Conservation (phyloP, 2,888 invertebrate species). For the Drosophila anomalata region DNA sequence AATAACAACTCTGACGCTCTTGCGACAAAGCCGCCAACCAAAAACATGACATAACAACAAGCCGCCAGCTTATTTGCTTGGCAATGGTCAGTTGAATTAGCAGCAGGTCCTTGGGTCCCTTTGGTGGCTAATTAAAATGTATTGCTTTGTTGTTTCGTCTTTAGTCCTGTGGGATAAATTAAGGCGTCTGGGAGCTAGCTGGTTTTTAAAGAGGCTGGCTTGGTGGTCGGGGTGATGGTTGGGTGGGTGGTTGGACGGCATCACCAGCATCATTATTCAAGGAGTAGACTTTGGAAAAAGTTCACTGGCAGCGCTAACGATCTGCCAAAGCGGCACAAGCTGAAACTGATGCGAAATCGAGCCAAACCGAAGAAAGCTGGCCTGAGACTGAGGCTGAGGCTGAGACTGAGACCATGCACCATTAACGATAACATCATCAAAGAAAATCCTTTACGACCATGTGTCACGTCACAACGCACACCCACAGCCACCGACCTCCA, state of each 20-base stretch:
- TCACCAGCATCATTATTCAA: constrained; percentile 69
- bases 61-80: constrained; percentile 49
- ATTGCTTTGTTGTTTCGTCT: constrained; percentile 44
- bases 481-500: constrained; percentile 6
- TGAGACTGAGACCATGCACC: constrained; percentile 55
- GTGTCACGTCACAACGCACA: constrained; percentile 54
- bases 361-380: constrained; percentile 9
- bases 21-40: constrained; percentile 39
- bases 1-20: constrained; percentile 54
- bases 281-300: constrained; percentile 32
- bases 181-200: constrained; percentile 31
- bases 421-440: constrained; percentile 79
- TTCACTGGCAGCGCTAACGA: constrained; percentile 45
- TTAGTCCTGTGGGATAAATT: constrained; percentile 39
- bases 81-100: constrained; percentile 51
- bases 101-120: constrained; percentile 18
- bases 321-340: constrained; percentile 46
- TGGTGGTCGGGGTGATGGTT: neutral
- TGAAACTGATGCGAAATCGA: constrained; percentile 43
- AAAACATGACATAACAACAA: constrained; percentile 45
- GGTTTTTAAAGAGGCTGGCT: constrained; percentile 43
- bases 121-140: constrained; percentile 64
- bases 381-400: neutral
- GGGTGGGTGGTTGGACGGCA: constrained; percentile 6
- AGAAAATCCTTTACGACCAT: constrained; percentile 76